Evolutionary conservation across 2,113 vertebrate genomes (phyloP).

Genomic region (Anolis sagrei): DNA sequence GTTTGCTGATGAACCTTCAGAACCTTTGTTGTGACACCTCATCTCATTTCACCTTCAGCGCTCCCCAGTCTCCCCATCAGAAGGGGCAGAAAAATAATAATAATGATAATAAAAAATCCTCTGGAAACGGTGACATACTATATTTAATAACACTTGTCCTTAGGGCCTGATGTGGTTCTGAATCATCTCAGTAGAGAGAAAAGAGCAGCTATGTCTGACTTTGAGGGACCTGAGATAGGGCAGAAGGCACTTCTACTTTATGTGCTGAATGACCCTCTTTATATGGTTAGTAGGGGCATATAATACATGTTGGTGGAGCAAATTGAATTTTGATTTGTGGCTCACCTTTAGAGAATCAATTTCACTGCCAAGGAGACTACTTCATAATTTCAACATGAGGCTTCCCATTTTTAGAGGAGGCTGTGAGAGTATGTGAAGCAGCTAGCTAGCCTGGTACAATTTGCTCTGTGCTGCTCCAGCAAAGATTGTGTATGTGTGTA

Average conservation of each 20-base stretch:
- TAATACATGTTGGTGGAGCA: conserved; percentile 20
- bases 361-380: conserved; percentile 27
- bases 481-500: background rate
- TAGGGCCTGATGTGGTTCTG: conserved; percentile 26
- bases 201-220: conserved; percentile 31
- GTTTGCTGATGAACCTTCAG: background rate
- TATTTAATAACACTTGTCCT: conserved; percentile 37
- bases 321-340: conserved; percentile 42
- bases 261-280: conserved; percentile 22
- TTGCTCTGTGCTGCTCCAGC: background rate
- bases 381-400: conserved; percentile 27
- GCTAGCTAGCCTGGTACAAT: background rate
- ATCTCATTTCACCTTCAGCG: conserved; percentile 1
- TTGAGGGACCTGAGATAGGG: conserved; percentile 13
- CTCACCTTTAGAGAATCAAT: conserved; percentile 26
- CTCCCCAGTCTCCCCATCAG: background rate
- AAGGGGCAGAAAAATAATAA: conserved; percentile 4
- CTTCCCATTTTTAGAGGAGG: conserved; percentile 1
- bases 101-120: conserved; percentile 12
- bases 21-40: background rate
- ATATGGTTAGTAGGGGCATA: conserved; percentile 7
- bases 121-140: conserved; percentile 6
- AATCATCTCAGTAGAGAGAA: background rate
- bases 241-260: conserved; percentile 10
- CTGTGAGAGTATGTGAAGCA: background rate